These are phyloP conservation scores for Talpa occidentalis DNA, from an alignment of 2,113 vertebrate species.

Conservation along the genomic window DNA sequence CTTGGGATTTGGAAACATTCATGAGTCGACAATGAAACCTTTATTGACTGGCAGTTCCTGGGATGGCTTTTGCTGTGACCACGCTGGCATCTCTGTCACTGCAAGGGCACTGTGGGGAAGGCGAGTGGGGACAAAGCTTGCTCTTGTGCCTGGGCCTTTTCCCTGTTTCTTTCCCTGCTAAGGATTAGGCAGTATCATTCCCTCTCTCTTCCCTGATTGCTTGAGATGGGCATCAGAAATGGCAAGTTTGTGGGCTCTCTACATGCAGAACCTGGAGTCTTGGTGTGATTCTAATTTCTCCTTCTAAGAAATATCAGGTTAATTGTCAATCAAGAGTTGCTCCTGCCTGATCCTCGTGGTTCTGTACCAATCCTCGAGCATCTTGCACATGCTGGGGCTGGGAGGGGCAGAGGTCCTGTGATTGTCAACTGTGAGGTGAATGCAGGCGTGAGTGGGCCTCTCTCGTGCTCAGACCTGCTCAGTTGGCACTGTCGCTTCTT, in stretches of 20 bases:
- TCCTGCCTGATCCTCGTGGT: not conserved
- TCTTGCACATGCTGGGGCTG: not conserved
- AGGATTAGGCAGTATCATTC: not conserved
- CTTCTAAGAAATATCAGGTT: not conserved
- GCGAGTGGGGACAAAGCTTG: conserved; percentile 63
- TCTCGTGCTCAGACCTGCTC: accelerated
- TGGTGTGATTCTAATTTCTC: not conserved
- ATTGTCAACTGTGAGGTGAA: not conserved
- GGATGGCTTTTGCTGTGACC: not conserved
- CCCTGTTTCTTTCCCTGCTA: not conserved
- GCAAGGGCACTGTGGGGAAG: not conserved
- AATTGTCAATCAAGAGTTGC: not conserved
- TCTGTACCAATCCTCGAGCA: not conserved
- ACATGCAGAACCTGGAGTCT: not conserved
- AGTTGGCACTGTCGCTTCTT: not conserved
- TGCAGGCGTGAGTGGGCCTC: too few species aligned
- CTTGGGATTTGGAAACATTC: conserved; percentile 32
- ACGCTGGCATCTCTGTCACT: conserved; percentile 4
- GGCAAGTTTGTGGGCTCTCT: not conserved
- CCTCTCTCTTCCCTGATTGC: not conserved
- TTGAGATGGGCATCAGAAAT: not conserved
- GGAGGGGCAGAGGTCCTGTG: not conserved
- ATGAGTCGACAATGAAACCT: conserved; percentile 61
- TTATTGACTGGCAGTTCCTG: conserved; percentile 60
- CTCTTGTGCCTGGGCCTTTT: conserved; percentile 47